Evolutionary conservation across 2,797 vertebrate species (phyloP).

Genomic region (Coracias cyanogaster): DNA sequence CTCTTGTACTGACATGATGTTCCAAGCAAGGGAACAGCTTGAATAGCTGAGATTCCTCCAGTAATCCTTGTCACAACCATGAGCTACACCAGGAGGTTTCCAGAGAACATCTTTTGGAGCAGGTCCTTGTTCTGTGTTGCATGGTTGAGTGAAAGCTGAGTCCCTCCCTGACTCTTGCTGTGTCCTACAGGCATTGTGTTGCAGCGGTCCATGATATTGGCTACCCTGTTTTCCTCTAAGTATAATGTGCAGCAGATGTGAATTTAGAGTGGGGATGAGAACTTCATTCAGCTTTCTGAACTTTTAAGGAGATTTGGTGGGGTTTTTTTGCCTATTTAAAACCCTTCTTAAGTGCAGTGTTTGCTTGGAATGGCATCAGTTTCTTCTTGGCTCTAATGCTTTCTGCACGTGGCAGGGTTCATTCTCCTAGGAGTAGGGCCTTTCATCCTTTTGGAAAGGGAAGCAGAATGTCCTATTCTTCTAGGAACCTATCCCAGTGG

Average conservation of each 20-base stretch:
- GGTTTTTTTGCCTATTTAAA: not conserved
- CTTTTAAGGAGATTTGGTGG: not conserved
- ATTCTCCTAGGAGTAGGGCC: not conserved
- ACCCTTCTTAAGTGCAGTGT: fast-evolving
- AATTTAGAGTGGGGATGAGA: not conserved
- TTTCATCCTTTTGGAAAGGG: not conserved
- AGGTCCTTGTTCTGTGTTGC: not conserved
- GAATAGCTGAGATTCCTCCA: not conserved
- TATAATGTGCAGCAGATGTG: too few relatives aligned
- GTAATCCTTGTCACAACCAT: fast-evolving
- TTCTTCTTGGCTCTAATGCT: not conserved
- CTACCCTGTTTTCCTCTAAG: not conserved
- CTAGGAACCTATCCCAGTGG: fast-evolving
- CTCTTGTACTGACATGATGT: not conserved
- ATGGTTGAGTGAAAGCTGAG: not conserved
- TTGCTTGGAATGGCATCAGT: not conserved
- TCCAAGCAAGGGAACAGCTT: not conserved
- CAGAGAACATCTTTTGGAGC: not conserved
- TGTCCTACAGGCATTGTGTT: not conserved
- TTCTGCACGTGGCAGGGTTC: fast-evolving
- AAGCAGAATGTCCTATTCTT: not conserved
- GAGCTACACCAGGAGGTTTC: not conserved
- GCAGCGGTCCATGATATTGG: not conserved
- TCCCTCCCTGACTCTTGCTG: not conserved
- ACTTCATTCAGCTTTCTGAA: not conserved